Conservation (phyloP, 2,113 vertebrate genomes). For the Protobothrops mucrosquamatus region DNA sequence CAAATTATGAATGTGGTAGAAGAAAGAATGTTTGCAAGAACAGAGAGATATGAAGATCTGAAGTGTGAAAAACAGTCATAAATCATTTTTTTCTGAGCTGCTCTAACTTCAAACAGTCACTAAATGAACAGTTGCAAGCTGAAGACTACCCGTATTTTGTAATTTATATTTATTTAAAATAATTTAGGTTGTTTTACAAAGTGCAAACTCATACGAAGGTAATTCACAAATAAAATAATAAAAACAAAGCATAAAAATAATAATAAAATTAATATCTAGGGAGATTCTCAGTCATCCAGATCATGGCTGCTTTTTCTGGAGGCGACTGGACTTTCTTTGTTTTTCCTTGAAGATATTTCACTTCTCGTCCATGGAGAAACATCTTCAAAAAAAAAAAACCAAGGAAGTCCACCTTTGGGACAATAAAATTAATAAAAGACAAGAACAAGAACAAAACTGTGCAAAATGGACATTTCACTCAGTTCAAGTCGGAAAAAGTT, state of each 20-base stretch:
- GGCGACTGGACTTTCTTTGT: too few species aligned
- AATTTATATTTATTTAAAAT: not conserved
- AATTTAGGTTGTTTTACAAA: not conserved
- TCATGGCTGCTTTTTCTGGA: too few species aligned
- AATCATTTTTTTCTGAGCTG: not conserved
- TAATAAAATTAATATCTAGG: not conserved
- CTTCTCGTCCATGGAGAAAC: too few species aligned
- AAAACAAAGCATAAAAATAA: not conserved
- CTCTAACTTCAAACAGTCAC: not conserved
- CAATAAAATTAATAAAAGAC: not conserved
- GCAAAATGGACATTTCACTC: not conserved
- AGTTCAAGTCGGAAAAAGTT: not conserved
- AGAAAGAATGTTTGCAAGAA: not conserved
- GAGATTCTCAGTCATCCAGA: too few species aligned
- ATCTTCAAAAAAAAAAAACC: too few species aligned
- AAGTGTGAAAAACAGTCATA: not conserved
- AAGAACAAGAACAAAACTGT: not conserved
- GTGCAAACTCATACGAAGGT: not conserved
- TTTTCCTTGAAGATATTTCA: too few species aligned
- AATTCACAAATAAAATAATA: not conserved
- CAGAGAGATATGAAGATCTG: not conserved
- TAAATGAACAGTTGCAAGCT: not conserved
- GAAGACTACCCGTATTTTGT: conserved; percentile 4
- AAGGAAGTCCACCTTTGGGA: too few species aligned
- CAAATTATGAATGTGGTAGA: not conserved